Evolutionary conservation across 2,888 invertebrate species (phyloP).

Genomic region (Odontocolon sp.): DNA sequence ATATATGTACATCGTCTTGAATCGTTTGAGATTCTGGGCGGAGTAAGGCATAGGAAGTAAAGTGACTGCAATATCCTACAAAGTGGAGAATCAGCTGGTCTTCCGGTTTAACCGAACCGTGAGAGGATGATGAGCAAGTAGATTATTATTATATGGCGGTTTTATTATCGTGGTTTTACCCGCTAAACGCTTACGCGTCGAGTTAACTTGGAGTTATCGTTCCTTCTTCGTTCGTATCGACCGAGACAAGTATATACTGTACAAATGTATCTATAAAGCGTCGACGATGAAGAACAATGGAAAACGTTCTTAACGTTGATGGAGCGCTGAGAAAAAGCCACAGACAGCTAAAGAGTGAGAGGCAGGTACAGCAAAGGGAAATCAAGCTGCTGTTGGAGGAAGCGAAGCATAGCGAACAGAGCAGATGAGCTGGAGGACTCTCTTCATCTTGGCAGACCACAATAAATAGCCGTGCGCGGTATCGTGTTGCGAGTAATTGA

Average conservation of each 20-base stretch:
- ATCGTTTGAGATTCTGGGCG: constrained; percentile 22
- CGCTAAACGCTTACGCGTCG: constrained; percentile 24
- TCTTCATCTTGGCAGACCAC: constrained; percentile 69
- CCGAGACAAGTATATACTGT: constrained; percentile 2
- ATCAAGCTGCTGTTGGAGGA: constrained; percentile 36
- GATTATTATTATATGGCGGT: constrained; percentile 44
- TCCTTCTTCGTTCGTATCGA: constrained; percentile 16
- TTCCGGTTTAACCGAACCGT: constrained; percentile 47
- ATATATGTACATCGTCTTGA: constrained; percentile 29
- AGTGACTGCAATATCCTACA: constrained; percentile 15
- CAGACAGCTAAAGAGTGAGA: constrained; percentile 42
- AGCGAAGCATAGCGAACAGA: constrained; percentile 47
- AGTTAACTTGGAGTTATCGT: constrained; percentile 32
- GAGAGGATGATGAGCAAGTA: constrained; percentile 23
- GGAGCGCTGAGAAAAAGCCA: constrained; percentile 55
- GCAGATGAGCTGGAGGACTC: constrained; percentile 50
- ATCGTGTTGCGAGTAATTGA: constrained; percentile 78
- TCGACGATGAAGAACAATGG: constrained; percentile 57
- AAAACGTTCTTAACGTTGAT: constrained; percentile 58
- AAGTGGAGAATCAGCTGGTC: constrained; percentile 32
- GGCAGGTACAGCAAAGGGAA: constrained; percentile 27
- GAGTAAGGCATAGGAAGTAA: background rate
- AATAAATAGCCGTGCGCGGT: constrained; percentile 74
- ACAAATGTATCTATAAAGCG: constrained; percentile 50
- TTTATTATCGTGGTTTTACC: constrained; percentile 37